Evolutionary conservation across 2,888 invertebrate species (phyloP).

Genomic region (Chaitophorus viminalis): DNA sequence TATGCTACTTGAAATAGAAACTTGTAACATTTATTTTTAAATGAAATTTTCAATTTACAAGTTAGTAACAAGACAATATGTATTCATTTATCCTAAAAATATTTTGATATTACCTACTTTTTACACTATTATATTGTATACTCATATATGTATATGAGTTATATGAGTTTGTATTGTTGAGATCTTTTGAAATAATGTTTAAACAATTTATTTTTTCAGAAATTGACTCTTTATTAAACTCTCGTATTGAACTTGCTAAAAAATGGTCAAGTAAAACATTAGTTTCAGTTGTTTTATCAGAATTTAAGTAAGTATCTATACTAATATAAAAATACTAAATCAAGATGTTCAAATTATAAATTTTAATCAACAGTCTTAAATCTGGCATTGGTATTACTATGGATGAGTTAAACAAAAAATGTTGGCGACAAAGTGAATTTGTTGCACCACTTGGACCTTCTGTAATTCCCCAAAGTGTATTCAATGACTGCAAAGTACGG

Average conservation of each 20-base stretch:
- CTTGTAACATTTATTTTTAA: no score
- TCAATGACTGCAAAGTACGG: conserved; percentile 77
- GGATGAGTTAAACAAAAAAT: conserved; percentile 78
- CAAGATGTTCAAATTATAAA: conserved; percentile 4
- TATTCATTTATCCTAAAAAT: no score
- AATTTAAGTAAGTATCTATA: conserved; percentile 38
- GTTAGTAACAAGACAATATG: no score
- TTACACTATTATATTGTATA: no score
- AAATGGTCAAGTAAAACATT: conserved; percentile 89
- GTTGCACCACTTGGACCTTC: conserved; percentile 74
- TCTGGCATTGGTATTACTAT: conserved; percentile 39
- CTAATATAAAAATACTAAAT: background rate
- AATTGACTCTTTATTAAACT: conserved; percentile 62
- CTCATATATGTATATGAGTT: no score
- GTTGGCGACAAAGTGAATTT: conserved; percentile 81
- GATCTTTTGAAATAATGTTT: conserved; percentile 59
- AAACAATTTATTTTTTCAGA: conserved; percentile 62
- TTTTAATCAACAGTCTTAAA: conserved; percentile 36
- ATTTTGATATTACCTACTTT: no score
- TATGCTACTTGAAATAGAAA: background rate
- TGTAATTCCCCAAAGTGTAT: conserved; percentile 64
- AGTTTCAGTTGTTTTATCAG: conserved; percentile 76
- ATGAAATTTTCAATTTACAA: no score
- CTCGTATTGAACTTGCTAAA: conserved; percentile 70
- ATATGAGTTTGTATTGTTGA: no score